Evolutionary conservation across 2,797 vertebrate species (phyloP).

Genomic region (Nannoperca australis): DNA sequence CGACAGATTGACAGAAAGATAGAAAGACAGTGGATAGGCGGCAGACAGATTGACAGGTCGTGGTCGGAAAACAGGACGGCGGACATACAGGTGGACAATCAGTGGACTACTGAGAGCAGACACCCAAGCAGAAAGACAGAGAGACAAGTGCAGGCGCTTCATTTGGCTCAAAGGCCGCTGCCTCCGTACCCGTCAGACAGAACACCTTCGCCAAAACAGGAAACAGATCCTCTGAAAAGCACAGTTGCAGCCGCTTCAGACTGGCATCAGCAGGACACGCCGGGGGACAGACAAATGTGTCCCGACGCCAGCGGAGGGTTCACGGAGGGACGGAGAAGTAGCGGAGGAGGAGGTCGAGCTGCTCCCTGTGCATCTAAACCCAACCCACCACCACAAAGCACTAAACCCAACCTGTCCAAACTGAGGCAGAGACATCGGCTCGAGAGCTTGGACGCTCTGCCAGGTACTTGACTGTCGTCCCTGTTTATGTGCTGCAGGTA

Average conservation of each 20-base stretch:
- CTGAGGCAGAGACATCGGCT: conserved; percentile 84
- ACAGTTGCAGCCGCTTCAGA: conserved; percentile 54
- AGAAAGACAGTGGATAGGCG: conserved; percentile 79
- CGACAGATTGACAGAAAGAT: conserved; percentile 82
- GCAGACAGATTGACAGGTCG: conserved; percentile 77
- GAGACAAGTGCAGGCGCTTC: conserved; percentile 64
- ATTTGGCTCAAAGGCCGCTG: conserved; percentile 77
- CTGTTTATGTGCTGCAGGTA: background rate
- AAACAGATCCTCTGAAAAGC: conserved; percentile 61
- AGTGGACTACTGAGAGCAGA: conserved; percentile 70
- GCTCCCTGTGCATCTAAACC: conserved; percentile 76
- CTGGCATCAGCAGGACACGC: conserved; percentile 64
- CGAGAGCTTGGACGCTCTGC: conserved; percentile 76
- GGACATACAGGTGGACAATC: conserved; percentile 69
- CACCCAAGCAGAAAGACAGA: conserved; percentile 65
- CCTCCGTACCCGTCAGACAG: conserved; percentile 81
- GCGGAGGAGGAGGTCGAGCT: conserved; percentile 44
- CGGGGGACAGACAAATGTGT: conserved; percentile 57
- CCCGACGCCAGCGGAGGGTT: conserved; percentile 49
- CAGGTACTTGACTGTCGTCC: conserved; percentile 58
- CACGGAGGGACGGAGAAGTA: conserved; percentile 72
- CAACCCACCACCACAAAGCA: conserved; percentile 86
- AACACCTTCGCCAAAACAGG: conserved; percentile 81
- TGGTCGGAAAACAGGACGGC: conserved; percentile 73
- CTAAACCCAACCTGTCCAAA: conserved; percentile 85